Percentiles rank a stretch among this genome's conserved stretches.
Evolutionary conservation across 1,140 invertebrate species (phyloP).

Genomic region (Caenorhabditis inopinata): DNA sequence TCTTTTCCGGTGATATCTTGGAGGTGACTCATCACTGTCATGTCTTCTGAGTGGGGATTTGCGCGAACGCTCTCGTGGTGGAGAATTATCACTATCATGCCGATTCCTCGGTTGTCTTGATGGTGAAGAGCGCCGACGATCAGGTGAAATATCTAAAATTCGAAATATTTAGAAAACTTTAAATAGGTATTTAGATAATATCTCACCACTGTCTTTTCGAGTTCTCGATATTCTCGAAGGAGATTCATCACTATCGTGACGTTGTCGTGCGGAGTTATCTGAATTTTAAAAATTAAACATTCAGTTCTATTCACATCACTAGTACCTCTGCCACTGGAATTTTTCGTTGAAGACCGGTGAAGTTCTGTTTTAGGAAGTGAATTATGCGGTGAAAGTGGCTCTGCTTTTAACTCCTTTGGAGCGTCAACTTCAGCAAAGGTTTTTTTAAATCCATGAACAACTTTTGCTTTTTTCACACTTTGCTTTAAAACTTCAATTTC

Average conservation of each 20-base stretch:
- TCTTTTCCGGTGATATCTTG: too few species aligned
- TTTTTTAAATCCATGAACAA: constrained; percentile 3
- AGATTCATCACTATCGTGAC: constrained; percentile 5
- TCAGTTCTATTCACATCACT: too few species aligned
- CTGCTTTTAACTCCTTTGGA: not conserved
- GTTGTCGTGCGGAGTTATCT: not conserved
- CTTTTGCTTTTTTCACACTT: not conserved
- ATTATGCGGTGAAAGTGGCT: not conserved
- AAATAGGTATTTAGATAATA: not conserved
- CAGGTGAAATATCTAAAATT: constrained; percentile 17
- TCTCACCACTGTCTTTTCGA: not conserved
- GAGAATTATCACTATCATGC: not conserved
- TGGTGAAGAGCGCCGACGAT: not conserved
- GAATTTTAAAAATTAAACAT: too few species aligned
- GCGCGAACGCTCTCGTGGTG: not conserved
- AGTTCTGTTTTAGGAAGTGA: not conserved
- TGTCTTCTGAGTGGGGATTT: constrained; percentile 29
- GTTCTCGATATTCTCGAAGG: not conserved
- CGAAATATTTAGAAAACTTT: not conserved
- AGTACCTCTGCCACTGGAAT: too few species aligned
- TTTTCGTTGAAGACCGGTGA: not conserved
- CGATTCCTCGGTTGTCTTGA: not conserved
- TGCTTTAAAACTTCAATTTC: not conserved
- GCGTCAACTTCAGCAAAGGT: not conserved
- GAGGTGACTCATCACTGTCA: too few species aligned